A percentile compares a stretch with the other conserved stretches of the same genome.
phyloP scores from a whole-genome alignment of 2,888 invertebrate genomes.

The Cantharis flavilabris region DNA sequence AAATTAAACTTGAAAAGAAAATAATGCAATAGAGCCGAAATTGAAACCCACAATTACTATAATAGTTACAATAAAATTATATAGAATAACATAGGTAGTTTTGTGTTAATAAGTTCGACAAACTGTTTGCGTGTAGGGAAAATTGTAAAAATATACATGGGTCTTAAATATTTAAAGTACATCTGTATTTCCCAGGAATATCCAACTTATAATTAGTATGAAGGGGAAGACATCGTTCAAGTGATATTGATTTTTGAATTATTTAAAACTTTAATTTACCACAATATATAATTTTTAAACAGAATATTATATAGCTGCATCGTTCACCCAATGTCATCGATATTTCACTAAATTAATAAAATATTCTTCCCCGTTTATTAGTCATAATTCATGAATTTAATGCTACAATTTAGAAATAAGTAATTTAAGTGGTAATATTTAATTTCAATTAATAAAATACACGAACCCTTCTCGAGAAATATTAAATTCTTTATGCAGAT shows the following conservation, averaged over 20 bases:
- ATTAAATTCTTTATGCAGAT: neutral
- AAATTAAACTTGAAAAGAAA: neutral
- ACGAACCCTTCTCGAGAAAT: neutral
- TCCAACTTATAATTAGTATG: constrained; percentile 40
- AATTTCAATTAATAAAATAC: neutral
- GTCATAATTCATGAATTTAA: neutral
- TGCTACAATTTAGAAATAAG: neutral
- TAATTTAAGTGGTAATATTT: neutral
- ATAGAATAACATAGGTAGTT: neutral
- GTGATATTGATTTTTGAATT: constrained; percentile 33
- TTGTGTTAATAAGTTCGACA: constrained; percentile 24
- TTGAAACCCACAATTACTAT: neutral
- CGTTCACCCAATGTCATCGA: neutral
- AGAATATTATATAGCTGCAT: neutral
- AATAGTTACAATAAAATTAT: neutral
- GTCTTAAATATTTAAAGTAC: constrained; percentile 39
- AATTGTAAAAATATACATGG: constrained; percentile 29
- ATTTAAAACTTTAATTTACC: constrained; percentile 18
- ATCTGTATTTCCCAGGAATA: constrained; percentile 42
- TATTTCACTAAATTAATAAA: neutral
- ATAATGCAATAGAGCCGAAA: neutral
- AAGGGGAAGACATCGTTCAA: constrained; percentile 26
- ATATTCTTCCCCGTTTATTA: neutral
- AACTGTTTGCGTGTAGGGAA: constrained; percentile 33
- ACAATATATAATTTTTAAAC: neutral